phyloP scores from a whole-genome alignment of 2,113 vertebrate genomes.

The Myotis brandtii region DNA sequence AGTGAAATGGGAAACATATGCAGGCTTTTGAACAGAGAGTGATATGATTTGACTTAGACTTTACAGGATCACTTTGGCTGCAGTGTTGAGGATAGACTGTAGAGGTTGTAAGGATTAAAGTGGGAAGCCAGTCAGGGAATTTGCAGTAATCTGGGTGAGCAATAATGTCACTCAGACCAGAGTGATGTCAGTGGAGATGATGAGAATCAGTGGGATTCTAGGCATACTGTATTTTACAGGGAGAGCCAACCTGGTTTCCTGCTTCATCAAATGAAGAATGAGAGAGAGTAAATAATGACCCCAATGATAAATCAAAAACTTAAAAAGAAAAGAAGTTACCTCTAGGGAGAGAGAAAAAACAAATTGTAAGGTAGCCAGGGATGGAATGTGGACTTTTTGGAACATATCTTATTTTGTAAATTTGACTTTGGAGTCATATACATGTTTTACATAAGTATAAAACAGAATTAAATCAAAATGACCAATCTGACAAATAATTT shows the following conservation, averaged over 20 bases:
- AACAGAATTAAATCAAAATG: background rate
- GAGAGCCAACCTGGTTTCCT: background rate
- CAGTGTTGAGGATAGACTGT: too few relatives aligned
- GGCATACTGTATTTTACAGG: slow-evolving; percentile 6
- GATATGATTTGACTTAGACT: background rate
- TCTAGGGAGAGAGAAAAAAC: background rate
- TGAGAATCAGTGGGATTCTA: background rate
- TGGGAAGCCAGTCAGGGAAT: background rate
- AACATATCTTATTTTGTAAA: slow-evolving; percentile 41
- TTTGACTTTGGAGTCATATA: background rate
- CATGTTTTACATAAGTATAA: background rate
- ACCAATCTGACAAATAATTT: background rate
- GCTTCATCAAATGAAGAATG: background rate
- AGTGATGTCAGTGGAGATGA: background rate
- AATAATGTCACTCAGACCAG: background rate
- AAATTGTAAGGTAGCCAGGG: background rate
- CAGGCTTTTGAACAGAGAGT: background rate
- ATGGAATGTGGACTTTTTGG: background rate
- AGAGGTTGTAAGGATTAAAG: background rate
- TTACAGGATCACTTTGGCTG: background rate
- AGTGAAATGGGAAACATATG: background rate
- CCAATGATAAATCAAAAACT: slow-evolving; percentile 13
- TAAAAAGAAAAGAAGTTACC: background rate
- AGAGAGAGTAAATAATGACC: background rate
- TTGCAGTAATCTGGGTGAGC: background rate